phyloP scores from a whole-genome alignment of 2,797 vertebrate genomes.

The Halcyon smyrnensis region DNA sequence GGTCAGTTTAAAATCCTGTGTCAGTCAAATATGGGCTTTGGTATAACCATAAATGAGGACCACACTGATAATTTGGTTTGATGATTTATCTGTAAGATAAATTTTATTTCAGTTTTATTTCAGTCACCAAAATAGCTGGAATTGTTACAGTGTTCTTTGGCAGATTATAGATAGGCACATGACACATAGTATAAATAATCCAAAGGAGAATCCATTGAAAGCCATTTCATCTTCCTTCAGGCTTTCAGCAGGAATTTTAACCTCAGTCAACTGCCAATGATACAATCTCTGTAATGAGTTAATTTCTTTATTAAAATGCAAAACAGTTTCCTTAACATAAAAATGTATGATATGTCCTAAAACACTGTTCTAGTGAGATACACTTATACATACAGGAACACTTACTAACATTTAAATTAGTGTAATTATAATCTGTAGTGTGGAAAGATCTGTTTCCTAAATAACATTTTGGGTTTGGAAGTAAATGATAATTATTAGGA shows the following conservation, averaged over 20 bases:
- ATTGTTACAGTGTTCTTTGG: neutral
- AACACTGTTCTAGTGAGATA: conserved; percentile 26
- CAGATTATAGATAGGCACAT: neutral
- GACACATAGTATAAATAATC: neutral
- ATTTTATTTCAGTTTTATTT: neutral
- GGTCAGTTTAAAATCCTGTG: neutral
- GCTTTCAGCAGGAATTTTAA: conserved; percentile 7
- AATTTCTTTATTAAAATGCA: conserved; percentile 66
- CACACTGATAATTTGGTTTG: neutral
- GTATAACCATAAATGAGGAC: neutral
- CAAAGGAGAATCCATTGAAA: neutral
- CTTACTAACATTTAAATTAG: conserved; percentile 21
- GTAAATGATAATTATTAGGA: neutral
- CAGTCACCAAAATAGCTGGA: neutral
- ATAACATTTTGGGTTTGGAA: neutral
- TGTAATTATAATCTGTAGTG: neutral
- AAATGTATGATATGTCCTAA: conserved; percentile 6
- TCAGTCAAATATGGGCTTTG: neutral
- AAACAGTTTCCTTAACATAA: conserved; percentile 52
- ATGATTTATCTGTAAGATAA: neutral
- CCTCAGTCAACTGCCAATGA: conserved; percentile 26
- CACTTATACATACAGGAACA: conserved; percentile 12
- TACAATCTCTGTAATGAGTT: conserved; percentile 33
- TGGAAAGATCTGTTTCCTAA: neutral
- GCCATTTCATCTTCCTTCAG: neutral